Base-by-base conservation (phyloP, 2,888 invertebrate species). In the Idaea dimidiata region DNA sequence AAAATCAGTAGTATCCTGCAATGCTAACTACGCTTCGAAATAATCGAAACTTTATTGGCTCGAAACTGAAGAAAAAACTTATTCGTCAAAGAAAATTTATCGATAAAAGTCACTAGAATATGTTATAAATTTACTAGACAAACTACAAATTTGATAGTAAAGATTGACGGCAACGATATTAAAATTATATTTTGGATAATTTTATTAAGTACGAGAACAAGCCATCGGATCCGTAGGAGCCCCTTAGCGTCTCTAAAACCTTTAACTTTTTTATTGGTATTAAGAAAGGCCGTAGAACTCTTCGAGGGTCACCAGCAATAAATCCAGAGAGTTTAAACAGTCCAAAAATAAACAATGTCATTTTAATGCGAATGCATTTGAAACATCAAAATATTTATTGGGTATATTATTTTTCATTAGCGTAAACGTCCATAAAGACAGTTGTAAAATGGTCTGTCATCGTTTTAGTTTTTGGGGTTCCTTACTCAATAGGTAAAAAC, bases 201-300 rank as follows among this genome's bases (percentile, higher is more conserved):
- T n/a, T n/a, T n/a, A n/a, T n/a, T n/a, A n/a, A n/a, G n/a, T n/a
- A n/a, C n/a, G n/a, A n/a, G n/a, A n/a, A n/a, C n/a, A n/a, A n/a
- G n/a, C n/a, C n/a, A n/a, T n/a, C n/a, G n/a, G n/a, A 33, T 64
- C 63, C 62, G 59, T 53, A 53, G 33, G 57, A 61, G 53, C 14
- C 54, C 56, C 56, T 5, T 18, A 10, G 17, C 10, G 43, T 5
- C 56, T 8, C 17, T 56, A 56, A 43, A 56, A 17, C 56, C 56
- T 56, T 56, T 18, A 56, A 56, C 18, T 56, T 18, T 56, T 56
- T 56, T 56, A 56, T 56, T 56, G 56, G 56, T 18, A 18, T 56
- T 17, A 17, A 17, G 54, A 64, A 62, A 65, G 64, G 66, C 62
- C 67, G 65, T 62, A 60, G 64, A 63, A 63, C 67, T 62, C 60